Evolutionary conservation across 2,888 invertebrate genomes (phyloP), one percentile per base, ranked within the genome.

Genomic region (Cryptus armator): DNA sequence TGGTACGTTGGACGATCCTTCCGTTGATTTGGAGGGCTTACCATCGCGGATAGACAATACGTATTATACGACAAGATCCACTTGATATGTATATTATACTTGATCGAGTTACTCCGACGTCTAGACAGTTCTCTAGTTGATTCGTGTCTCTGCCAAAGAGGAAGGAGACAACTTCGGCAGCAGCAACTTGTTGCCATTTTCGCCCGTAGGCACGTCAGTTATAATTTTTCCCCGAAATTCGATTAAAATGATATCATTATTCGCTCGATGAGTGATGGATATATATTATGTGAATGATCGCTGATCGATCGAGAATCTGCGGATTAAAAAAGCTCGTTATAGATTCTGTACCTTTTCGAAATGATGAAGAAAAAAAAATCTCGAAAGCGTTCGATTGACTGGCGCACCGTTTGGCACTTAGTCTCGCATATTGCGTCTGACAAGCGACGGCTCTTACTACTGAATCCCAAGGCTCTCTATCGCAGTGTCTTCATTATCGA

Each of bases 401-500:
- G 48, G 7, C 16, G 48, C 32, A 51, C 4, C 32, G 48, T 51
- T 6, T 2, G 29, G n/a, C n/a, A 32, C n/a, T 51, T 9, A 32
- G 51, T n/a, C 37, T 37, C 29, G 29, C 14, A 48, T 46, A 48
- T 46, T 24, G 24, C 51, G 48, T 70, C 68, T 70, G 48, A 70
- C 68, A 29, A 51, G 48, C 32, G 1, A 2, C 10, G 1, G 29
- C 32, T n/a, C 10, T 70, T 32, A 48, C 68, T 29, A 70, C 68
- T 51, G 68, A 1, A 9, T 9, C n/a, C 16, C 51, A 29, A 3
- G 7, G n/a, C 7, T 9, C 24, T 48, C 29, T 3, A 32, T 46
- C 9, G 48, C 51, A 7, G 12, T 9, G 56, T 19, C 24, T 56
- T 24, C 56, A 12, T 24, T 24, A 12, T 3, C 10, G 56, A 19